These are phyloP conservation scores for Acanthornis magna DNA, from an alignment of 2,797 vertebrate species.

Conservation along the genomic window DNA sequence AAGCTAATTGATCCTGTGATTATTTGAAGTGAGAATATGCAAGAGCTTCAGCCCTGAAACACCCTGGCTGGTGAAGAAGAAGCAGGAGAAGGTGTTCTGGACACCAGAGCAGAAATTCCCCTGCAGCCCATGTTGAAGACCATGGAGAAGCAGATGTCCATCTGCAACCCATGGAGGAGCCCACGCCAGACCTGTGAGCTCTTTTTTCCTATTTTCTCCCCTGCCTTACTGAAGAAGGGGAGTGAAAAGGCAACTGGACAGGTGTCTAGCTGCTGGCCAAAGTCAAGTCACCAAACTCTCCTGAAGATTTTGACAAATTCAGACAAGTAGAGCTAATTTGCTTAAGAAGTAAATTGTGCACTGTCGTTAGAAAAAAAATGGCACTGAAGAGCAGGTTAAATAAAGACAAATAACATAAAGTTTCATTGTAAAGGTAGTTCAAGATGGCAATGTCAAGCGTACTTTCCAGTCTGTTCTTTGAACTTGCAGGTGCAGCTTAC, in stretches of 20 bases:
- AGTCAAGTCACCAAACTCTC: background rate
- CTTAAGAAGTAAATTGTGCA: background rate
- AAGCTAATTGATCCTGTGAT: background rate
- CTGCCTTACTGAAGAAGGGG: background rate
- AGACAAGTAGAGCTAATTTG: background rate
- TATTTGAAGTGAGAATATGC: background rate
- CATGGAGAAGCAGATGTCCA: background rate
- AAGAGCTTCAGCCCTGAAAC: background rate
- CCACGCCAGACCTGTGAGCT: background rate
- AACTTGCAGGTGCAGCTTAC: background rate
- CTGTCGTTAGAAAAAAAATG: background rate
- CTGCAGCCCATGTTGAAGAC: fast-evolving
- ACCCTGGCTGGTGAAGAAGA: background rate
- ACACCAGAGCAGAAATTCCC: background rate
- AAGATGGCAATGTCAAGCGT: background rate
- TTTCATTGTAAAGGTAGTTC: background rate
- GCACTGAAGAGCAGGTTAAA: background rate
- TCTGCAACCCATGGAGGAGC: background rate
- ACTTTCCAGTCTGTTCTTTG: background rate
- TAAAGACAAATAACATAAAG: background rate
- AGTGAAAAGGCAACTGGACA: background rate
- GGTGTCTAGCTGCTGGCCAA: background rate
- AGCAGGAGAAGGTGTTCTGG: background rate
- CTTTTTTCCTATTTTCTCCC: background rate
- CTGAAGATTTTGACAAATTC: background rate